phyloP scores from a whole-genome alignment of 1,140 invertebrate genomes.

The Gryon sp. region DNA sequence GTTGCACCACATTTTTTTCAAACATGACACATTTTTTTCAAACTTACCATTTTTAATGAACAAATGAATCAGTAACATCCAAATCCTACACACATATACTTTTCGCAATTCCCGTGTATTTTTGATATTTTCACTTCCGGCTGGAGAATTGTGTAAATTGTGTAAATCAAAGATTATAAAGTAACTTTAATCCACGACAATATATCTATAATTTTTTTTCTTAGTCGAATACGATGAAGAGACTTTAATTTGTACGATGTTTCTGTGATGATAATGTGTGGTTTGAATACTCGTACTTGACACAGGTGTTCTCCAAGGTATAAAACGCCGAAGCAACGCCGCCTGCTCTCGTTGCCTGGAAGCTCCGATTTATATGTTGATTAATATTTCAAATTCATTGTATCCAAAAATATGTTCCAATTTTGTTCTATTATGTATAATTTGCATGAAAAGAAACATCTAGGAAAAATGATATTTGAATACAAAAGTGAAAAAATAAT shows the following conservation, averaged over 20 bases:
- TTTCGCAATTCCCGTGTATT: conserved; percentile 15
- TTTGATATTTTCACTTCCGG: conserved; percentile 30
- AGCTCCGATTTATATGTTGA: conserved; percentile 56
- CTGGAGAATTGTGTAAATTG: conserved; percentile 6
- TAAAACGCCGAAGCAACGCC: conserved; percentile 58
- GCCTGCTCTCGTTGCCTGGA: conserved; percentile 47
- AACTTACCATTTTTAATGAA: neutral
- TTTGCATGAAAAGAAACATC: too few species aligned
- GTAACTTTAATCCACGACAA: conserved; percentile 19
- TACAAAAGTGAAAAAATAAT: too few species aligned
- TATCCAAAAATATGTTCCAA: too few species aligned
- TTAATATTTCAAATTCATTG: too few species aligned
- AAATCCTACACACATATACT: conserved; percentile 12
- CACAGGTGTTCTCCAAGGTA: conserved; percentile 73
- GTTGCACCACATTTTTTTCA: too few species aligned
- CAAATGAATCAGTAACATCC: too few species aligned
- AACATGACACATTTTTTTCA: too few species aligned
- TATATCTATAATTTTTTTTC: conserved; percentile 34
- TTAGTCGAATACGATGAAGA: conserved; percentile 25
- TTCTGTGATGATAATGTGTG: conserved; percentile 61
- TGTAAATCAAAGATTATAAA: conserved; percentile 3
- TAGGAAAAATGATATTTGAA: too few species aligned
- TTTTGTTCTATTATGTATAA: too few species aligned
- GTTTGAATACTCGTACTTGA: conserved; percentile 66
- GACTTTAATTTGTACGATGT: conserved; percentile 48